Base-by-base conservation (phyloP, 2,888 invertebrate species). In the Tricholauxania praeusta region DNA sequence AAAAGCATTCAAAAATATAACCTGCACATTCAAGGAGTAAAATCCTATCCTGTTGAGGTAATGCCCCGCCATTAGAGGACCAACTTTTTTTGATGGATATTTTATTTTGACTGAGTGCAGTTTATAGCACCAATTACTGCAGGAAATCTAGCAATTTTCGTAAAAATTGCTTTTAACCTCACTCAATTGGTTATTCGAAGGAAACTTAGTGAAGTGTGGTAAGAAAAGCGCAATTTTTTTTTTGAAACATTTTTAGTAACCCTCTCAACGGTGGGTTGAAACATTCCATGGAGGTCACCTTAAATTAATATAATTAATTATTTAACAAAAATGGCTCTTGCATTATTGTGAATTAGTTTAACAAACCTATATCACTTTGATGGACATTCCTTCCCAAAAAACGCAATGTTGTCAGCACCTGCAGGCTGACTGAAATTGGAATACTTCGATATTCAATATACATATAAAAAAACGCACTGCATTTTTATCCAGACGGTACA, bases 1-100 rank as follows among this genome's bases (percentile, higher is more conserved):
- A 6, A 55, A 12, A 32, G 17, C 22, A 10, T 39, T 49, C 17
- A 4, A 14, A n/a, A 12, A 39, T 12, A 63, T 32, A 57, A 68
- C 66, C 74, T 72, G 72, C 6, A 70, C 66, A 69, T 72, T 74
- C 48, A 74, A 51, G 14, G 72, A 74, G 66, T 65, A 74, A 53
- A 59, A 71, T 15, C 72, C 72, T 47, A 60, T 66, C 47, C 72
- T 72, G 32, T 72, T 72, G 12, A 74, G 65, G 28, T 62, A 74
- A 69, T 74, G 64, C 8, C 74, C 65, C 14, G 74, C 65, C 71
- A 71, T 60, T 47, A 67, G 32, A 53, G 48, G 67, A 1, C 72
- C 74, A 65, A 74, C 70, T 49, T 28, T 62, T 60, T 65, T 72
- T 14, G 72, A 52, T 32, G 72, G 74, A 55, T 72, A 72, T 57